phyloP scores from a whole-genome alignment of 2,888 invertebrate species.

The Hypena proboscidalis region DNA sequence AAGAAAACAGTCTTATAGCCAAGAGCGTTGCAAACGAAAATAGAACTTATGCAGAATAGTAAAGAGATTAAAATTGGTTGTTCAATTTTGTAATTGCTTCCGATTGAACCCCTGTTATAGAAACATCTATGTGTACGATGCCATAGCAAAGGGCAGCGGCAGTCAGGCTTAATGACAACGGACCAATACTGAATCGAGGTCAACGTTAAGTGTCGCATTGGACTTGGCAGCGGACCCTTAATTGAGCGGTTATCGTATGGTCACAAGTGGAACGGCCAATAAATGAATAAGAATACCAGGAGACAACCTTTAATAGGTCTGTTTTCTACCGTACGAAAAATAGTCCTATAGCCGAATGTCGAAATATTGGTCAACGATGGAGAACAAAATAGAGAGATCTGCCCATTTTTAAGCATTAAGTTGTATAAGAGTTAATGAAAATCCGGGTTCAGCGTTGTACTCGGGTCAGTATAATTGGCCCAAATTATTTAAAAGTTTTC shows the following conservation, averaged over 20 bases:
- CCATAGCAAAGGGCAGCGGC: conserved; percentile 59
- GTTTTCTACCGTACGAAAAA: no score
- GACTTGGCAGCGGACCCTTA: conserved; percentile 69
- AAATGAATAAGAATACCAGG: conserved; percentile 37
- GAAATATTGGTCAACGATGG: no score
- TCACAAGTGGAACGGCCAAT: conserved; percentile 36
- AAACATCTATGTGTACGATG: conserved; percentile 55
- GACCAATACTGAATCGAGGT: conserved; percentile 76
- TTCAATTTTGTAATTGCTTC: conserved; percentile 44
- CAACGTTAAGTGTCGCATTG: conserved; percentile 72
- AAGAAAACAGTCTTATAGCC: conserved; percentile 47
- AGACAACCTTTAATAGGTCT: conserved; percentile 8
- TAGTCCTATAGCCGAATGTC: no score
- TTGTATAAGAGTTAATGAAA: no score
- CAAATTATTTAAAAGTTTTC: no score
- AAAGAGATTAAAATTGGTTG: conserved; percentile 52
- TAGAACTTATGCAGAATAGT: conserved; percentile 43
- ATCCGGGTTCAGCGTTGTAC: no score
- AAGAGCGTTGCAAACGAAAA: conserved; percentile 45
- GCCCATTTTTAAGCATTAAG: no score
- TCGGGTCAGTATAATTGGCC: no score
- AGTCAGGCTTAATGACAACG: conserved; percentile 75
- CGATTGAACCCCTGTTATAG: conserved; percentile 70
- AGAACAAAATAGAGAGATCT: no score
- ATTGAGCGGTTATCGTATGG: conserved; percentile 67